Conservation (phyloP, 2,888 invertebrate species). For the Zhuqinia jingwanae region DNA sequence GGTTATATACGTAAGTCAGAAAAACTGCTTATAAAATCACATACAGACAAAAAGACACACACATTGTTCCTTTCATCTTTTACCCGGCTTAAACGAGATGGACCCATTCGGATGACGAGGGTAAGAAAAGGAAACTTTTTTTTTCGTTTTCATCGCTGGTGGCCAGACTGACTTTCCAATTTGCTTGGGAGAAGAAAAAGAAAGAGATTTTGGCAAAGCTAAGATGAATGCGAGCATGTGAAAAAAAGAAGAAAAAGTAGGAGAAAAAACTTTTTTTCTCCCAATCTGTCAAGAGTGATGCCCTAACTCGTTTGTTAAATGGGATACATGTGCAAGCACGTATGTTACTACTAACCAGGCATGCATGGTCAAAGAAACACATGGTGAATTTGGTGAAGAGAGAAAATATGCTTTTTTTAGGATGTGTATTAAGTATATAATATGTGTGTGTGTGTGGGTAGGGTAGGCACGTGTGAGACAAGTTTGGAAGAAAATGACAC, state of each 20-base stretch:
- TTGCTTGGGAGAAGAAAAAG: conserved; percentile 53
- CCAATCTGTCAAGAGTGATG: conserved; percentile 61
- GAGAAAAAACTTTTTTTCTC: conserved; percentile 34
- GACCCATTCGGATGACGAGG: conserved; percentile 19
- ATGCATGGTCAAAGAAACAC: conserved; percentile 28
- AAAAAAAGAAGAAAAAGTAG: conserved; percentile 13
- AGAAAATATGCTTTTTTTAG: background rate
- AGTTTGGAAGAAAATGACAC: conserved; percentile 41
- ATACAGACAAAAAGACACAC: conserved; percentile 20
- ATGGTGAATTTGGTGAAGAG: conserved; percentile 36
- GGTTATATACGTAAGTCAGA: conserved; percentile 1
- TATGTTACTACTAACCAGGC: background rate
- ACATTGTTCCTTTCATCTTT: conserved; percentile 53
- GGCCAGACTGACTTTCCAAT: conserved; percentile 59
- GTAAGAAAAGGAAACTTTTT: conserved; percentile 9
- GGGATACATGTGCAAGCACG: conserved; percentile 33
- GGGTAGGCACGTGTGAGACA: background rate
- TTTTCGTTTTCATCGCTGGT: conserved; percentile 46
- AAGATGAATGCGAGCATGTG: conserved; percentile 26
- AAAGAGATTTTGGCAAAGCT: conserved; percentile 58
- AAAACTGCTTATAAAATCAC: conserved; percentile 4
- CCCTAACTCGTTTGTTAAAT: conserved; percentile 61
- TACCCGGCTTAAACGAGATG: conserved; percentile 31
- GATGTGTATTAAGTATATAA: too few relatives aligned
- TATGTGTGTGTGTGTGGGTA: conserved; percentile 1